These are phyloP conservation scores for Thaumetopoea pityocampa DNA, from an alignment of 1,140 invertebrate genomes.

Conservation along the genomic window DNA sequence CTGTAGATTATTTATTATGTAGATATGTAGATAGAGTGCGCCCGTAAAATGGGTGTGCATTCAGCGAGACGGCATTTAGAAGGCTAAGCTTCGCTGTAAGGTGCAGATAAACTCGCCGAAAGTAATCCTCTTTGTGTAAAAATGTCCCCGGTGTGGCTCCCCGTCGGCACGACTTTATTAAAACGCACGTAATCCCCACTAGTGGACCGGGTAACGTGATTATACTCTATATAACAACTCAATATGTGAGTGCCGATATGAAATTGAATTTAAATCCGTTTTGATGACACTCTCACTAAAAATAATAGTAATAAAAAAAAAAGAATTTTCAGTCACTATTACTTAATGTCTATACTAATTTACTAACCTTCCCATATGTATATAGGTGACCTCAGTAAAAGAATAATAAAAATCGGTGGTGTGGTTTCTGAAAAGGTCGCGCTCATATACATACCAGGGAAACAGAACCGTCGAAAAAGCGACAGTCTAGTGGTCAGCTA, in stretches of 20 bases:
- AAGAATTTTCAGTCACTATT: too few species aligned
- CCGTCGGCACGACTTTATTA: conserved; percentile 66
- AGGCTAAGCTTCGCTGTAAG: conserved; percentile 68
- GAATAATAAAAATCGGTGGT: too few species aligned
- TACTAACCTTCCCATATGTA: too few species aligned
- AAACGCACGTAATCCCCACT: conserved; percentile 71
- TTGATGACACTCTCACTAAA: conserved; percentile 27
- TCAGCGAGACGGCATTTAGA: conserved; percentile 57
- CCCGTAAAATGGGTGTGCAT: conserved; percentile 55
- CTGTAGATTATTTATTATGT: conserved; percentile 11
- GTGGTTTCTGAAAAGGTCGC: too few species aligned
- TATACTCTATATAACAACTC: conserved; percentile 67
- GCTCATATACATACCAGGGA: too few species aligned
- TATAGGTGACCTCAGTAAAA: too few species aligned
- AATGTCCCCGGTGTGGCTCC: conserved; percentile 68
- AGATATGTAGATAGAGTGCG: conserved; percentile 8
- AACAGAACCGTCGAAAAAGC: too few species aligned
- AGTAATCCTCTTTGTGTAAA: conserved; percentile 74
- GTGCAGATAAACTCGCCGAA: conserved; percentile 68
- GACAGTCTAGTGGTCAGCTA: too few species aligned
- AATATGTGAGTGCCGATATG: conserved; percentile 57
- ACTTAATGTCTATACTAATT: too few species aligned
- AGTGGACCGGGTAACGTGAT: conserved; percentile 72
- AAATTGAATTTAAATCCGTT: conserved; percentile 70
- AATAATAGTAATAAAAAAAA: conserved; percentile 17